A percentile compares a stretch with the other conserved stretches of the same genome.
Conservation (phyloP, 2,888 invertebrate genomes). For the Aspidiotus rigidus region DNA sequence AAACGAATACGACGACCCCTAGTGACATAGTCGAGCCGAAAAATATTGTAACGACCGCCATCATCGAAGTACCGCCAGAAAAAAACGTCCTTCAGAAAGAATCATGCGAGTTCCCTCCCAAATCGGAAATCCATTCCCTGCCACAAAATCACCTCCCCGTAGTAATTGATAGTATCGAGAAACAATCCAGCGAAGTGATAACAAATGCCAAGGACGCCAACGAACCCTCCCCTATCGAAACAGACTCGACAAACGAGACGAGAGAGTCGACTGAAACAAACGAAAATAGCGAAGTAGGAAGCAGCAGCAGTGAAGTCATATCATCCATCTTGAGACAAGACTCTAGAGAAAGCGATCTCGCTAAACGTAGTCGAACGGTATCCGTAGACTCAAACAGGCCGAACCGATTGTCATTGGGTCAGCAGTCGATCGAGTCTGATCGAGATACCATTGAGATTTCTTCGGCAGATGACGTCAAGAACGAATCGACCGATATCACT, state of each 20-base stretch:
- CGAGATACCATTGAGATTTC: constrained; percentile 28
- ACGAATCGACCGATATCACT: constrained; percentile 21
- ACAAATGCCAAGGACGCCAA: not conserved
- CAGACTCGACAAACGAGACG: not conserved
- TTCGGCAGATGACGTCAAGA: constrained; percentile 26
- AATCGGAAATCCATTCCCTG: not conserved
- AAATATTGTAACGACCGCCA: constrained; percentile 24
- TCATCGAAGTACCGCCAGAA: constrained; percentile 12
- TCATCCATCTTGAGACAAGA: constrained; percentile 13
- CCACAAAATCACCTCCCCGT: not conserved
- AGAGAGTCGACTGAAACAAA: constrained; percentile 8
- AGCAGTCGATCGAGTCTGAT: constrained; percentile 26
- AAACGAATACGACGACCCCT: not conserved
- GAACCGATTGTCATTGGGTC: constrained; percentile 22
- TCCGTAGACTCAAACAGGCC: constrained; percentile 12
- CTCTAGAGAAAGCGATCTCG: not conserved
- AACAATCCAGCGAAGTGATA: not conserved
- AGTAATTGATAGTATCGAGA: not conserved
- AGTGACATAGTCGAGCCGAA: constrained; percentile 6
- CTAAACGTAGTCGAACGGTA: not conserved
- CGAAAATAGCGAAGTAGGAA: constrained; percentile 22
- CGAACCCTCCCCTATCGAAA: not conserved
- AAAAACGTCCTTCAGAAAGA: not conserved
- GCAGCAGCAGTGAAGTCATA: constrained; percentile 25
- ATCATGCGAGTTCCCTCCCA: not conserved